These are phyloP conservation scores for Drosophila albomicans DNA, from an alignment of 1,140 invertebrate species.

Conservation along the genomic window DNA sequence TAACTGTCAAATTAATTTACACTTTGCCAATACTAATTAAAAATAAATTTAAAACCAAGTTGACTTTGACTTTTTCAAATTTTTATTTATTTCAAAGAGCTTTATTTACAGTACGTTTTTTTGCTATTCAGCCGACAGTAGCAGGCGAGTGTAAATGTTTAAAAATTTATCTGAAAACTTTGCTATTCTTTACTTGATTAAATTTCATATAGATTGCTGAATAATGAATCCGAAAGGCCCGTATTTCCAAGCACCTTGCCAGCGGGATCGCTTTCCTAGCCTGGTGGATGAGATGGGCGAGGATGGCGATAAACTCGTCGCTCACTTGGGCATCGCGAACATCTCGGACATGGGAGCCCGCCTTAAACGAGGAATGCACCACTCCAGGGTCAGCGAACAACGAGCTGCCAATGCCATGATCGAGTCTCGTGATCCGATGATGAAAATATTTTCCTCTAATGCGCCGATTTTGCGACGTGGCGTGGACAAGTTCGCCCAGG, in stretches of 20 bases:
- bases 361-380: conserved; percentile 7
- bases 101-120: too few species aligned
- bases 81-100: too few species aligned
- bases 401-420: conserved; percentile 19
- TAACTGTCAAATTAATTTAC: too few species aligned
- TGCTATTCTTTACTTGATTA: background rate
- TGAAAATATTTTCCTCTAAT: conserved; percentile 33
- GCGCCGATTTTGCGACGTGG: conserved; percentile 24
- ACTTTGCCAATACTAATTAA: too few species aligned
- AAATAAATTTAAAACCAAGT: too few species aligned
- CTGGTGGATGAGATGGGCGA: conserved; percentile 26
- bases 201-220: background rate
- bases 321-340: conserved; percentile 21
- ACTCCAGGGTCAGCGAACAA: background rate
- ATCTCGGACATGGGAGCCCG: conserved; percentile 38
- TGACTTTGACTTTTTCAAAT: too few species aligned
- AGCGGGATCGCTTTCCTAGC: conserved; percentile 35
- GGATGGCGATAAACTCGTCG: conserved; percentile 20
- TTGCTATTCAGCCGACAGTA: too few species aligned
- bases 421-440: conserved; percentile 26
- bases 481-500: conserved; percentile 45
- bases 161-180: background rate
- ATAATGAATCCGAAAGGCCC: conserved; percentile 50
- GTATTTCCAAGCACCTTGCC: conserved; percentile 27
- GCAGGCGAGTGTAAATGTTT: too few species aligned